Conservation (phyloP, 1,140 invertebrate species). For the Popillia japonica region DNA sequence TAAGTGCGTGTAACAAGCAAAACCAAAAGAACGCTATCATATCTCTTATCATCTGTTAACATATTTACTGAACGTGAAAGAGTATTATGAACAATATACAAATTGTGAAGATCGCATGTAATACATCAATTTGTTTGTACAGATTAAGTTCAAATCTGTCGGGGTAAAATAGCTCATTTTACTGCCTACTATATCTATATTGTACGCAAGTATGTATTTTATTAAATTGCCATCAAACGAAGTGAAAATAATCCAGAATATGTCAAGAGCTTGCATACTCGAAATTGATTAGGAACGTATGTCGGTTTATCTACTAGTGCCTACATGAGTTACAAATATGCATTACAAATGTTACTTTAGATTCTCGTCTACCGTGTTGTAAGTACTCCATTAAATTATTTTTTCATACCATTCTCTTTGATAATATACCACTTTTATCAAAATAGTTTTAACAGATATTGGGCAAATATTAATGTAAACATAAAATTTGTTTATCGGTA, state of each 20-base stretch:
- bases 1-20: not conserved
- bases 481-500: no score
- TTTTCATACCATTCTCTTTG: no score
- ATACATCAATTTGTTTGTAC: slow-evolving; percentile 32
- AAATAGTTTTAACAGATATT: no score
- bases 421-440: no score
- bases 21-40: not conserved
- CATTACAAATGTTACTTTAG: no score
- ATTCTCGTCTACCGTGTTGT: no score
- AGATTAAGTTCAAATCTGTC: slow-evolving; percentile 4
- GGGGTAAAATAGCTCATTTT: not conserved
- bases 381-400: no score
- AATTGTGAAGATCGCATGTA: slow-evolving; percentile 7
- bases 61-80: not conserved
- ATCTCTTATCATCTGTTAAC: slow-evolving; percentile 4
- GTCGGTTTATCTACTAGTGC: not conserved
- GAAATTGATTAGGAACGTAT: no score
- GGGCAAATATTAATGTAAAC: no score
- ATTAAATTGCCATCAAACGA: not conserved
- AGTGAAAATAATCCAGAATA: not conserved
- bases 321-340: no score
- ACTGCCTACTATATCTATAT: slow-evolving; percentile 5
- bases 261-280: not conserved
- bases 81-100: slow-evolving; percentile 8
- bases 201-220: not conserved